phyloP scores from a whole-genome alignment of 1,140 invertebrate species.

The Pogonus chalceus region DNA sequence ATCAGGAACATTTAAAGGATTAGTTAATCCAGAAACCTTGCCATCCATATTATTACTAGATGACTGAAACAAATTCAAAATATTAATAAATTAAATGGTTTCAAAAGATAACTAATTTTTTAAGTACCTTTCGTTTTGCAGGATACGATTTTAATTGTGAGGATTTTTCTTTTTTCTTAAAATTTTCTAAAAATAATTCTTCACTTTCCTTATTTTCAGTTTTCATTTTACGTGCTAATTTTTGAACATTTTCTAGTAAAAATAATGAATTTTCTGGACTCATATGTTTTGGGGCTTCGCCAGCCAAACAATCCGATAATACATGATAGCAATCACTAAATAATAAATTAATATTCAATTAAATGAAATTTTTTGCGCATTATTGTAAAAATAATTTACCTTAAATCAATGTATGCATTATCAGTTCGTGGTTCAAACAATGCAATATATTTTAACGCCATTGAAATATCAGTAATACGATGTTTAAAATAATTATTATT shows the following conservation, averaged over 20 bases:
- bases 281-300: slow-evolving; percentile 14
- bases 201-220: slow-evolving; percentile 10
- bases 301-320: slow-evolving; percentile 13
- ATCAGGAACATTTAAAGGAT: slow-evolving; percentile 13
- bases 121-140: slow-evolving; percentile 6
- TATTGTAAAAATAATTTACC: neutral
- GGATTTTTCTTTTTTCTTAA: slow-evolving; percentile 3
- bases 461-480: slow-evolving; percentile 8
- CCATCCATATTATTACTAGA: neutral
- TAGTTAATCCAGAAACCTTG: neutral
- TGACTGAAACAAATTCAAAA: neutral
- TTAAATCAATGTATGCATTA: slow-evolving; percentile 7
- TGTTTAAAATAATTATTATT: slow-evolving; percentile 4
- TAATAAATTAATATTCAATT: neutral
- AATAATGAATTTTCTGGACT: slow-evolving; percentile 9
- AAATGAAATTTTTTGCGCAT: neutral
- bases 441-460: slow-evolving; percentile 16
- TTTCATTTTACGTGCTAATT: slow-evolving; percentile 13
- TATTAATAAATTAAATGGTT: neutral
- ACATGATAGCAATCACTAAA: slow-evolving; percentile 19
- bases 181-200: slow-evolving; percentile 10
- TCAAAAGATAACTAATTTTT: neutral
- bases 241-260: slow-evolving; percentile 12
- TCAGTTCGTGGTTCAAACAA: slow-evolving; percentile 12
- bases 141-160: slow-evolving; percentile 7